A percentile compares a stretch with the other conserved stretches of the same genome.
These are phyloP conservation scores for Rhopilema esculentum DNA, from an alignment of 30 jellyfish, hydroid and myxozoan genomes.

Conservation along the genomic window DNA sequence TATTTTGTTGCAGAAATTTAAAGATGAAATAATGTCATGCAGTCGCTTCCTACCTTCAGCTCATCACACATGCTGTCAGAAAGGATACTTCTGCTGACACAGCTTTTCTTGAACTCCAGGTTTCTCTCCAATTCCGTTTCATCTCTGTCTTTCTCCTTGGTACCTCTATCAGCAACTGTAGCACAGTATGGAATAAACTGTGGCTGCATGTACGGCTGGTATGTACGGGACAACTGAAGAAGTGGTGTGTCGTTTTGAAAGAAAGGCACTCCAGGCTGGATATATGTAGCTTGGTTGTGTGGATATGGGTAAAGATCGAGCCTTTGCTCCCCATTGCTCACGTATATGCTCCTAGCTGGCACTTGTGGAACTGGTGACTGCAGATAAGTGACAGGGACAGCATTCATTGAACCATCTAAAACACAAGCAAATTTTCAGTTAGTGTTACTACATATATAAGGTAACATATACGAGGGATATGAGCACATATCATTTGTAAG, in stretches of 20 bases:
- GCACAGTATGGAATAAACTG: background rate
- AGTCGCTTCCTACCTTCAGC: constrained; percentile 30
- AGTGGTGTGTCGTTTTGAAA: constrained; percentile 17
- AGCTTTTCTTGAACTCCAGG: constrained; percentile 20
- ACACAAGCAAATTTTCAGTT: background rate
- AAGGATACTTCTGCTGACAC: constrained; percentile 36
- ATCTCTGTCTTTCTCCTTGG: constrained; percentile 57
- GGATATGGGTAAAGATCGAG: constrained; percentile 21
- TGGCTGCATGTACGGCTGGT: constrained; percentile 43
- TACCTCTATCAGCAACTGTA: constrained; percentile 58
- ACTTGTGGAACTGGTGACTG: constrained; percentile 49
- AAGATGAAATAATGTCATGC: background rate
- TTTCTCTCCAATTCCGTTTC: constrained; percentile 35
- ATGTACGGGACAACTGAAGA: constrained; percentile 17
- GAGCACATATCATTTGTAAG: too few species aligned
- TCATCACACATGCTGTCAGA: constrained; percentile 59
- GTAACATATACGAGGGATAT: background rate
- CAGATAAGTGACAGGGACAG: constrained; percentile 35
- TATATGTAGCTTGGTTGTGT: constrained; percentile 32
- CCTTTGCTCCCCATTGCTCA: constrained; percentile 4
- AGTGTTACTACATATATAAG: background rate
- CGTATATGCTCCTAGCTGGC: constrained; percentile 18
- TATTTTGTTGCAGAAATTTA: too few species aligned
- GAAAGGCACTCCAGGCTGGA: constrained; percentile 28
- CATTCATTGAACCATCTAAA: constrained; percentile 30